These are phyloP conservation scores for Sitophilus oryzae DNA, from an alignment of 1,140 invertebrate species.

Conservation along the genomic window DNA sequence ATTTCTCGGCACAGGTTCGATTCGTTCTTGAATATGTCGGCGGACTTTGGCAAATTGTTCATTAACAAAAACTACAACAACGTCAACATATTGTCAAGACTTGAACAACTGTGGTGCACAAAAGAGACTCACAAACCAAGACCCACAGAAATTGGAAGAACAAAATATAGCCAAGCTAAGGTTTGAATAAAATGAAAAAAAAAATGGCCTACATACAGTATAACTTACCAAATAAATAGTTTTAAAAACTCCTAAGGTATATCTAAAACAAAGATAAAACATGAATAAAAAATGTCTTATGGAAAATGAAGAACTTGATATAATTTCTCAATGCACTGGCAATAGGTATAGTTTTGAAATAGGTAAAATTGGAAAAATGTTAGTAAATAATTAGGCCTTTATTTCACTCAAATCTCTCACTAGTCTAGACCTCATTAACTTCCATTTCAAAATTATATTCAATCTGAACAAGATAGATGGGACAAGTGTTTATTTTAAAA, in stretches of 20 bases:
- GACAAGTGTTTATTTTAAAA: too few species aligned
- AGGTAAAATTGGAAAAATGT: too few species aligned
- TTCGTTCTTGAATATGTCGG: constrained; percentile 14
- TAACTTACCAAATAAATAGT: constrained; percentile 21
- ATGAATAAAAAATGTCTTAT: constrained; percentile 1
- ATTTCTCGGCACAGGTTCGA: not conserved
- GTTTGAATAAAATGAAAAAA: too few species aligned
- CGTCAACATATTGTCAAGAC: not conserved
- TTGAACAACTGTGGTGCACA: not conserved
- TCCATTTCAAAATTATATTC: too few species aligned
- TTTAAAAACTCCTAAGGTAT: constrained; percentile 10
- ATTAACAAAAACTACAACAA: constrained; percentile 21
- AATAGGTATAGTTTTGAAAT: too few species aligned
- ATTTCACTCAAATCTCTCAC: too few species aligned
- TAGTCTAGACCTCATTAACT: too few species aligned
- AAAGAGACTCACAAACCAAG: not conserved
- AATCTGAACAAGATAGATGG: too few species aligned
- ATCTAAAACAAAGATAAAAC: constrained; percentile 9
- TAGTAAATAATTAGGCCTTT: too few species aligned
- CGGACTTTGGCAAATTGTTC: constrained; percentile 14
- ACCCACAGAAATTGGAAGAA: not conserved
- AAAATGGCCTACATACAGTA: not conserved
- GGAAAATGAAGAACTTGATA: constrained; percentile 9
- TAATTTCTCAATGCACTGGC: too few species aligned
- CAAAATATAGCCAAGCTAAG: too few species aligned